Evolutionary conservation across 2,797 vertebrate species (phyloP).

Genomic region (Peromyscus aztecus): DNA sequence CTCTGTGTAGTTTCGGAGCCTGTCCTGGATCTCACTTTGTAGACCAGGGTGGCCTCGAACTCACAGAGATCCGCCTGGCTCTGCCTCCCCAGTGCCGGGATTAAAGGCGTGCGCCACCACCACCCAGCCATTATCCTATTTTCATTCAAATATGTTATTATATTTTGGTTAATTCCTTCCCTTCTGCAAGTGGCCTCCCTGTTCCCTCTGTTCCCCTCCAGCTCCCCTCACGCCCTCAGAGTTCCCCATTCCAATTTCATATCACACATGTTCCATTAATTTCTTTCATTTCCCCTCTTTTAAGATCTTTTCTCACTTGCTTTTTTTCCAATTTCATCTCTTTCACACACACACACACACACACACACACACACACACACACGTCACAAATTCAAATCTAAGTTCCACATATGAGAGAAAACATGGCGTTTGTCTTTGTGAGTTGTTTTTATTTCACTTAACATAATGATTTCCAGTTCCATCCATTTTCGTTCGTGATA

Average conservation of each 20-base stretch:
- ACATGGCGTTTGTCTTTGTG: neutral
- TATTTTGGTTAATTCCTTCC: neutral
- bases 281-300: neutral
- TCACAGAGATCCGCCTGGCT: no score
- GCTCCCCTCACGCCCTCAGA: neutral
- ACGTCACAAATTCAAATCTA: neutral
- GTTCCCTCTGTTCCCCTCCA: fast-evolving
- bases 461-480: neutral
- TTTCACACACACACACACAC: neutral
- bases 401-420: neutral
- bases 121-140: neutral
- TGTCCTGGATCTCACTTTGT: no score
- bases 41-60: no score
- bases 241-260: neutral
- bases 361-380: neutral
- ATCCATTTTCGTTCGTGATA: neutral
- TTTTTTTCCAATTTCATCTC: neutral
- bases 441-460: neutral
- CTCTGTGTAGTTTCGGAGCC: no score
- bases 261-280: neutral
- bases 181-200: neutral
- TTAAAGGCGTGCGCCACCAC: no score
- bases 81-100: no score
- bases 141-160: neutral
- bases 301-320: neutral